Percentiles rank a stretch among this genome's conserved stretches.
These are phyloP conservation scores for Tiliqua scincoides DNA, from an alignment of 2,113 vertebrate genomes.

Conservation along the genomic window DNA sequence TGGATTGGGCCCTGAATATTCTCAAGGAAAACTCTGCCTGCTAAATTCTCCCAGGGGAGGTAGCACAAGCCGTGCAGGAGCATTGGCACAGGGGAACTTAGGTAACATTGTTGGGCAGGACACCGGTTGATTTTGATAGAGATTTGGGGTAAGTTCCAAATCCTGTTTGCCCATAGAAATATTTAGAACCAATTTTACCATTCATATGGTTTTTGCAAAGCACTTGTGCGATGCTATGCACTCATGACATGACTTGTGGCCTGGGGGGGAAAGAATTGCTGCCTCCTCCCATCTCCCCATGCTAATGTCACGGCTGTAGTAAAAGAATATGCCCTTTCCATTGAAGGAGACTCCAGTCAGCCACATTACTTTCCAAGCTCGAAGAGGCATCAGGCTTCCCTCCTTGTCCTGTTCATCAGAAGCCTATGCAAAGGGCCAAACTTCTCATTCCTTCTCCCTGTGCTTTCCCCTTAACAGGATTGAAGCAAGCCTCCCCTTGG, in stretches of 20 bases:
- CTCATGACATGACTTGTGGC: neutral
- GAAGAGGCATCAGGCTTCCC: conserved; percentile 46
- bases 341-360: conserved; percentile 45
- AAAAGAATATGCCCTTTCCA: conserved; percentile 54
- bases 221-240: neutral
- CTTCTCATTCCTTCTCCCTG: conserved; percentile 47
- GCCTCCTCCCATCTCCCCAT: neutral
- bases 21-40: too few relatives aligned
- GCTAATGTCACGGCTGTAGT: conserved; percentile 25
- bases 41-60: too few relatives aligned
- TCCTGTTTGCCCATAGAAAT: conserved; percentile 53
- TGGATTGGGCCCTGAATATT: too few relatives aligned
- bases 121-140: conserved; percentile 23
- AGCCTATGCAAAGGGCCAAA: conserved; percentile 49
- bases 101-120: neutral
- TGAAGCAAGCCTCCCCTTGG: conserved; percentile 2
- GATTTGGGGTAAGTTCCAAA: conserved; percentile 25
- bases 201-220: neutral
- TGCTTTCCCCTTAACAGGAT: conserved; percentile 62
- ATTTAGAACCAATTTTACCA: neutral
- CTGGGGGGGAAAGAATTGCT: neutral
- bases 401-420: conserved; percentile 51
- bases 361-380: conserved; percentile 54
- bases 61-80: too few relatives aligned
- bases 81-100: too few relatives aligned